Base-by-base conservation (phyloP, 2,113 vertebrate species). In the Paralichthys olivaceus region DNA sequence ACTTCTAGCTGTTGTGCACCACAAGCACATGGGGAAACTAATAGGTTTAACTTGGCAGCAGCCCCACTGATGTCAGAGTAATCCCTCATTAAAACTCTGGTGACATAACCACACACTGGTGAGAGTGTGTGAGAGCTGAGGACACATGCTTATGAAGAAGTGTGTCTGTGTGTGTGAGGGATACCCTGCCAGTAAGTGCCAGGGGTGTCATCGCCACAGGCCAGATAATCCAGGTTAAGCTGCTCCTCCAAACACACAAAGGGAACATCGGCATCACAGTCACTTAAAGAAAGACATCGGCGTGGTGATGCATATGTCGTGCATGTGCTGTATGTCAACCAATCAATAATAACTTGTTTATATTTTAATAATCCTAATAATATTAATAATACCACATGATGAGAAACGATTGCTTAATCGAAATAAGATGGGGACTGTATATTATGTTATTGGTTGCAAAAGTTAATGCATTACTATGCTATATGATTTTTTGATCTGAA, bases 21-120 rank as follows among this genome's bases (percentile, higher is more conserved):
- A 45, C 43, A 25, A 83, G 87, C 89, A 88, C 89, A 91, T 75
- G 84, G 81, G 73, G 66, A 74, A 49, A 81, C 83, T 93, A 92
- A 92, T 87, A 84, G 90, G 92, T 90, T 93, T 91, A 93, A 82
- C 69, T 80, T 89, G 90, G 85, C 87, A 81, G 69, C 51, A 3
- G 64, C 75, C 85, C 85, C 70, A 26, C 65, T 93, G 90, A 93
- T 91, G 90, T 93, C 90, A 92, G 75, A 83, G 85, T 93, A 93
- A 93, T 92, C 91, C 84, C 78, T 78, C 71, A 85, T 79, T 91
- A 91, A 91, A 91, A 66, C 86, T 87, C 55, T 43, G 80, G 84
- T 93, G 92, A 92, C 91, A 89, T 91, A 89, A 93, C 63, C 28
- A 63, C 68, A 63, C 68, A 37, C 70, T 34, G 65, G 73, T 53